Base-by-base conservation (phyloP, 2,113 vertebrate genomes). In the Nycticorax nycticorax region DNA sequence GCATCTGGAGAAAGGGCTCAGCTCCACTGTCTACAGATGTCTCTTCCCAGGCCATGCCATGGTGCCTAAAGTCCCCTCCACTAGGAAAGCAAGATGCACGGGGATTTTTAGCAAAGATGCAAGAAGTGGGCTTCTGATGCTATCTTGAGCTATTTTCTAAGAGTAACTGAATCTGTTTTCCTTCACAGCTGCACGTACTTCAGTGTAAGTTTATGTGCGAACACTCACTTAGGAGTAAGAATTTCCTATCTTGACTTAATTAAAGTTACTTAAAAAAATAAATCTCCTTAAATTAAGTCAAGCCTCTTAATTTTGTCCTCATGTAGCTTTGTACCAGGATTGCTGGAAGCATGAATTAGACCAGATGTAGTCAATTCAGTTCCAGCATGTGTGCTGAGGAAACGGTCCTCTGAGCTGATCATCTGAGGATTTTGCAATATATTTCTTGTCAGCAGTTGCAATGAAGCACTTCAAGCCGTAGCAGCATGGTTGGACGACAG, bases 241-340 rank as follows among this genome's bases (percentile, higher is more conserved):
- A 85, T 90, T 96, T 96, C 93, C 90, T 93, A 90, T 88, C 88
- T 88, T 96, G 88, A 90, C 75, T 95, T 94, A 95, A 95, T 96
- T 92, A 91, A 92, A 92, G 56, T 78, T 78, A 72, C 45, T 91
- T 71, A 0, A 75, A 74, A 96, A 55, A 81, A 45, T 22, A 87
- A 69, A 86, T 18, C 71, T 87, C 59, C 62, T 80, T 80, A 94
- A 92, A 92, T 92, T 73, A 90, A 95, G 33, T 89, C 91, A 94
- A 86, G 35, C 7, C 18, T 79, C 66, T 94, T 91, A 88, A 75
- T 95, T 94, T 91, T 87, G 47, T 81, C 85, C 74, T 89, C 45
- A 76, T 1, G 0, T 60, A 92, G 64, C 66, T 84, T 84, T 78
- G 56, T 56, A 89, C 22, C 35, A 88, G 74, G 77, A n/a, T 33